phyloP scores from a whole-genome alignment of 2,888 invertebrate species.

The Flabesymbios commensalis region DNA sequence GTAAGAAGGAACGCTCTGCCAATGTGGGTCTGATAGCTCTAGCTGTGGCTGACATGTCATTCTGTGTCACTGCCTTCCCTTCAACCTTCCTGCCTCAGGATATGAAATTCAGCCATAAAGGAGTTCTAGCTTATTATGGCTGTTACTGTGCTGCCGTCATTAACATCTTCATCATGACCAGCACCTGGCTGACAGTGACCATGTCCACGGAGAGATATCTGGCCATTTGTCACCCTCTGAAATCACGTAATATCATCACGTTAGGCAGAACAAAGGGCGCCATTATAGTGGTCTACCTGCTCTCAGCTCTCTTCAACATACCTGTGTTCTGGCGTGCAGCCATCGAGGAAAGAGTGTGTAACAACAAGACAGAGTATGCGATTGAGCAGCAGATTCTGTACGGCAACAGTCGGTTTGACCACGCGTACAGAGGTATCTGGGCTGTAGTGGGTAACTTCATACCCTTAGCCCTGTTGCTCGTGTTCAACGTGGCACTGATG shows the following conservation, averaged over 20 bases:
- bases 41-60: slow-evolving; percentile 76
- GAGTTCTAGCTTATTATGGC: slow-evolving; percentile 31
- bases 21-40: slow-evolving; percentile 72
- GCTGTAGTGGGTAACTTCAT: slow-evolving; percentile 39
- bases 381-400: neutral
- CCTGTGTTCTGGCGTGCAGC: slow-evolving; percentile 37
- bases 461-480: slow-evolving; percentile 34
- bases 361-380: neutral
- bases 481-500: slow-evolving; percentile 37
- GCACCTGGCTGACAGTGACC: slow-evolving; percentile 64
- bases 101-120: slow-evolving; percentile 9
- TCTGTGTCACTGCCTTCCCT: slow-evolving; percentile 46
- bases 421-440: slow-evolving; percentile 36
- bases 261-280: slow-evolving; percentile 28
- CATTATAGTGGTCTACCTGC: slow-evolving; percentile 35
- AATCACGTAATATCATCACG: slow-evolving; percentile 31
- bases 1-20: slow-evolving; percentile 32
- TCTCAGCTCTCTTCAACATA: slow-evolving; percentile 36
- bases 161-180: slow-evolving; percentile 67
- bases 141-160: slow-evolving; percentile 43
- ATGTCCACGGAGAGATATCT: slow-evolving; percentile 37
- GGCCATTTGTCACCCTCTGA: slow-evolving; percentile 38
- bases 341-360: slow-evolving; percentile 3
- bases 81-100: slow-evolving; percentile 36
- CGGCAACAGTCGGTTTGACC: slow-evolving; percentile 28